Conservation (phyloP, 2,797 vertebrate species). For the Muscicapa comitata region DNA sequence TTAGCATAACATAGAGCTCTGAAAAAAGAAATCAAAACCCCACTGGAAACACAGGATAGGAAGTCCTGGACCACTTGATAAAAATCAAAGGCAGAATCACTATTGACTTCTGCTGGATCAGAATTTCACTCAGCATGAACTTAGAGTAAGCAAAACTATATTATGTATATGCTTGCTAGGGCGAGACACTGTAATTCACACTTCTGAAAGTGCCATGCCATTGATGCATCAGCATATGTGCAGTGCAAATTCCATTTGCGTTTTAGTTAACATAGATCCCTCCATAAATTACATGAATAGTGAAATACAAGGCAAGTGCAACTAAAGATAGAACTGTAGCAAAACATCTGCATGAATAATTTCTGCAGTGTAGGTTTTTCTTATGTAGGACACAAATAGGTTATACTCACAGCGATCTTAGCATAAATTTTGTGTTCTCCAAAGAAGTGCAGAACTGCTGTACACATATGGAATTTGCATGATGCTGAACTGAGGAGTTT, state of each 20-base stretch:
- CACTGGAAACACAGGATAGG: not conserved
- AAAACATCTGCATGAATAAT: not conserved
- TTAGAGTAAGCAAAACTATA: not conserved
- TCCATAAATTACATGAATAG: not conserved
- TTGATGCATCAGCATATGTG: not conserved
- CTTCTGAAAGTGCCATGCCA: not conserved
- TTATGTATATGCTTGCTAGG: not conserved
- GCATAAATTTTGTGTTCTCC: not conserved
- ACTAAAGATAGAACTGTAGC: not conserved
- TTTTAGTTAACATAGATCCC: not conserved
- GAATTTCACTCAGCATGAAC: not conserved
- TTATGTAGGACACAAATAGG: not conserved
- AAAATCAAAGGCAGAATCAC: not conserved
- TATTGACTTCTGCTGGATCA: not conserved
- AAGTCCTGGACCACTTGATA: not conserved
- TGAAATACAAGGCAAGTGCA: not conserved
- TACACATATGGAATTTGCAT: not conserved
- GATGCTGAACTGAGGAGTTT: not conserved
- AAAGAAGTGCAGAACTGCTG: not conserved
- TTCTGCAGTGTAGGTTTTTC: not conserved
- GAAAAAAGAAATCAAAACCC: not conserved
- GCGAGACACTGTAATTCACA: not conserved
- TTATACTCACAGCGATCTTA: not conserved
- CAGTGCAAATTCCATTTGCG: not conserved
- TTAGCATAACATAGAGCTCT: not conserved